phyloP scores from a whole-genome alignment of 2,113 vertebrate species.

The Lontra canadensis region DNA sequence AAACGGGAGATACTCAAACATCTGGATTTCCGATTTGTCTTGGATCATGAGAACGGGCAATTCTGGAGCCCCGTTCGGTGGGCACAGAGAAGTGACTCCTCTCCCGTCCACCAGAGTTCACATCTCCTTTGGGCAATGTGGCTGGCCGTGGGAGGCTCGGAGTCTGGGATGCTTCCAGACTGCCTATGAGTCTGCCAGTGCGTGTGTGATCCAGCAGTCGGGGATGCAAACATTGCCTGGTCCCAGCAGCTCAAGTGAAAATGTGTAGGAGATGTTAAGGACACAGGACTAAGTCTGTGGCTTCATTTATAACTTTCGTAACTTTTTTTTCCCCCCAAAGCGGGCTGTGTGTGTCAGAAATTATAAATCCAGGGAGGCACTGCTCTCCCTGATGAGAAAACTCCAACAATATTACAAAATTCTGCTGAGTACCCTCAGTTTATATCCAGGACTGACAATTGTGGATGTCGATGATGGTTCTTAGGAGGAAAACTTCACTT shows the following conservation, averaged over 20 bases:
- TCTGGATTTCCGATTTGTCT: not conserved
- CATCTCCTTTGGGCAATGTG: not conserved
- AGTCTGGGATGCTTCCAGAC: not conserved
- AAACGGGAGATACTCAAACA: not conserved
- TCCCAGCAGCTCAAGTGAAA: not conserved
- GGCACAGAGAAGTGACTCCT: accelerated
- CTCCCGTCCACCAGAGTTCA: accelerated
- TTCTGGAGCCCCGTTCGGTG: accelerated
- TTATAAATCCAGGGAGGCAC: not conserved
- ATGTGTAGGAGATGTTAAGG: not conserved
- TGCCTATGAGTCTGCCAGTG: accelerated
- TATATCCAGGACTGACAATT: conserved; percentile 32
- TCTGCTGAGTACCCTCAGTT: accelerated
- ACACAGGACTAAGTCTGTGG: not conserved
- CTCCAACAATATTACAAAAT: not conserved
- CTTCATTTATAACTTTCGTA: not conserved
- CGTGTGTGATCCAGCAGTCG: accelerated
- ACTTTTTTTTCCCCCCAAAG: not conserved
- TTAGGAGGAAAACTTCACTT: not conserved
- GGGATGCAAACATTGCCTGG: accelerated
- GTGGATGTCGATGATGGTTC: not conserved
- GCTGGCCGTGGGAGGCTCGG: not conserved
- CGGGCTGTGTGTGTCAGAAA: not conserved
- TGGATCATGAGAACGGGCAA: not conserved
- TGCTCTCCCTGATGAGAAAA: not conserved